Base-by-base conservation (phyloP, 2,888 invertebrate genomes). In the Drosophila stalkeri region DNA sequence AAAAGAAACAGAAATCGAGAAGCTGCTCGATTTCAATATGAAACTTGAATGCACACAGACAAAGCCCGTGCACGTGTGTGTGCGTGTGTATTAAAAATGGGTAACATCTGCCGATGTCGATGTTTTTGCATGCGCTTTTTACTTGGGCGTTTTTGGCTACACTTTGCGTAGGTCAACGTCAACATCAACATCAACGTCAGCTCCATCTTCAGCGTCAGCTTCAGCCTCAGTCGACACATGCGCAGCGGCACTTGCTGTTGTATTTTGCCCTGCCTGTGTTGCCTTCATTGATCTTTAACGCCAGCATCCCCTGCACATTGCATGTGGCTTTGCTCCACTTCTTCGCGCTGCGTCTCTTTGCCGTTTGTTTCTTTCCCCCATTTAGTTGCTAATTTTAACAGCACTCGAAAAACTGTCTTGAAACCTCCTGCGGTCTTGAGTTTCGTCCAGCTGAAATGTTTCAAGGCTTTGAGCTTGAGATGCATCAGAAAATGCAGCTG, bases 151-250 rank as follows among this genome's bases (percentile, higher is more conserved):
- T 81, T 86, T 86, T 81, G 82, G 68, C 72, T 88, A 80, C 76
- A 72, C 84, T 81, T 80, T 82, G 90, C 91, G 91, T 91, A 92
- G 91, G 91, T 91, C 91, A 92, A 90, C 89, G 85, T 81, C 74
- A 64, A 66, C 79, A 52, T 67, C 23, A 49, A 69, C 56, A 63
- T 54, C 62, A 47, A 8, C 68, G 23, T 56, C 37, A 20, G 16
- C 71, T 4, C 27, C 47, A n/a, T 8, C 47, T 47, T 49, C 59
- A 33, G 14, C 55, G 46, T 55, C 66, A 5, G 33, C 69, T 43
- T 44, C 64, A 16, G 11, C 67, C 60, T 60, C 67, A 33, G 79
- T 69, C 88, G 88, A 82, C 83, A 85, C 83, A 84, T 87, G 83
- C 87, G 75, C 78, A 77, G 63, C 72, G 56, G 64, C 82, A 72